phyloP scores from a whole-genome alignment of 2,888 invertebrate genomes.

The Zelleria hepariella region DNA sequence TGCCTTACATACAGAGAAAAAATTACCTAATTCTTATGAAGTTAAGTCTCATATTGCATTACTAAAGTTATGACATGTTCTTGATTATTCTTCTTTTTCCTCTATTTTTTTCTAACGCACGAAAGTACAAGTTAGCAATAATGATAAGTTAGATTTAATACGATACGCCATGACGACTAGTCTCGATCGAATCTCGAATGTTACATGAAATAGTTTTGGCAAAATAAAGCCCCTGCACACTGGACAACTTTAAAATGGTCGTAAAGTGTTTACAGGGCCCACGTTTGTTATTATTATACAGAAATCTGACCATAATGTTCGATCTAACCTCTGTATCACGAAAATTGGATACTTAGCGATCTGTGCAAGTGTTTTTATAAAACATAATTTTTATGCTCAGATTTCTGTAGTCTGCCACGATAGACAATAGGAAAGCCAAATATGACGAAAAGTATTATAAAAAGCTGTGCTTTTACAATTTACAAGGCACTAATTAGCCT shows the following conservation, averaged over 20 bases:
- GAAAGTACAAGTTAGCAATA: slow-evolving; percentile 55
- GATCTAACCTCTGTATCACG: no score
- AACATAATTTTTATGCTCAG: no score
- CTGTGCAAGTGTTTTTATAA: no score
- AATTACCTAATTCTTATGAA: background rate
- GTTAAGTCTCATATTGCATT: background rate
- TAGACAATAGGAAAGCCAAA: slow-evolving; percentile 52
- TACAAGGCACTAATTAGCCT: background rate
- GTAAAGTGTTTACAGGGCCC: no score
- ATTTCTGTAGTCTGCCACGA: no score
- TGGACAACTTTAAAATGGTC: no score
- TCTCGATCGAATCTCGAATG: slow-evolving; percentile 8
- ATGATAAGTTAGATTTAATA: slow-evolving; percentile 28
- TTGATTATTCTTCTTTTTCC: slow-evolving; percentile 2
- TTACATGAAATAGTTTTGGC: background rate
- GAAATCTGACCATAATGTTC: no score
- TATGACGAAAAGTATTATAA: slow-evolving; percentile 51
- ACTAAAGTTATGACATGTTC: background rate
- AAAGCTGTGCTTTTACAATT: slow-evolving; percentile 33
- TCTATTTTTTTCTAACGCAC: slow-evolving; percentile 24
- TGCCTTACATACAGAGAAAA: slow-evolving; percentile 15
- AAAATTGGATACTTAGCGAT: no score
- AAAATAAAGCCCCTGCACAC: background rate
- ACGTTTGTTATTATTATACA: background rate
- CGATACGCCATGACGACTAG: slow-evolving; percentile 11